Conservation (phyloP, 2,888 invertebrate genomes). For the Tuberolachnus salignus region DNA sequence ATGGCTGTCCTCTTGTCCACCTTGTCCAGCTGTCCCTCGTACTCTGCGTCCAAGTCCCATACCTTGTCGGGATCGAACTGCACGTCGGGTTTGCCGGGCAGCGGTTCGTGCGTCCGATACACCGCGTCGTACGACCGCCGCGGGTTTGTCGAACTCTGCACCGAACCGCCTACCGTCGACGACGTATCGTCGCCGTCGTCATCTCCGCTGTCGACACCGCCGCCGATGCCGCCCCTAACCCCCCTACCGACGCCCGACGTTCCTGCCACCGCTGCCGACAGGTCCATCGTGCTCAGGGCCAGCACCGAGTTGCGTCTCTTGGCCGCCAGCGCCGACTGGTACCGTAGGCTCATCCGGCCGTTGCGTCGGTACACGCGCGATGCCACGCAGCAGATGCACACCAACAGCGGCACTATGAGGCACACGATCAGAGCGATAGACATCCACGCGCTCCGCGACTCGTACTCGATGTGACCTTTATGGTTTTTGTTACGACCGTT, state of each 20-base stretch:
- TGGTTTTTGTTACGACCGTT: too few species aligned
- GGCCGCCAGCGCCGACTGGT: conserved; percentile 56
- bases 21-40: conserved; percentile 47
- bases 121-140: conserved; percentile 79
- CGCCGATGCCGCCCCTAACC: not conserved
- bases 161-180: not conserved
- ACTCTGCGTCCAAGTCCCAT: conserved; percentile 63
- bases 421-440: conserved; percentile 79
- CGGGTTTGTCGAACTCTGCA: conserved; percentile 65
- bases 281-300: conserved; percentile 55
- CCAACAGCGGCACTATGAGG: conserved; percentile 75
- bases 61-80: conserved; percentile 79
- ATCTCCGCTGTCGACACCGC: not conserved
- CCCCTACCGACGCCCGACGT: not conserved
- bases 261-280: conserved; percentile 7
- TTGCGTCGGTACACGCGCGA: conserved; percentile 63
- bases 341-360: conserved; percentile 48
- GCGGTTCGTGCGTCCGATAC: conserved; percentile 84
- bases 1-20: conserved; percentile 48
- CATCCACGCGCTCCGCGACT: conserved; percentile 75
- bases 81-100: conserved; percentile 74
- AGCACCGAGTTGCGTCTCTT: conserved; percentile 56
- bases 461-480: conserved; percentile 66
- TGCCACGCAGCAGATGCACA: conserved; percentile 73
- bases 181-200: not conserved